Conservation (phyloP, 1,140 invertebrate genomes). For the Danaus plexippus region DNA sequence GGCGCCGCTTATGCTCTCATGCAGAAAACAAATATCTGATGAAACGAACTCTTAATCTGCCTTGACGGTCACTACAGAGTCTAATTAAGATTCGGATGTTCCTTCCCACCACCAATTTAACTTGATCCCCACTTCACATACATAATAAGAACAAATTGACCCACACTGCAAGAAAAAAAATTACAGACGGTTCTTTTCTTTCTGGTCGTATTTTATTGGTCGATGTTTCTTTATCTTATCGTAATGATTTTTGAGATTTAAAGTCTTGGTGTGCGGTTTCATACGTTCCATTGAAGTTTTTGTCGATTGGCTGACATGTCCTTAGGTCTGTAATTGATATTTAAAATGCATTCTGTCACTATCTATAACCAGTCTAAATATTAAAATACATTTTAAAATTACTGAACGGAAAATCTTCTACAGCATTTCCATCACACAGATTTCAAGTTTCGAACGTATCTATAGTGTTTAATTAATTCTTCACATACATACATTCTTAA, state of each 20-base stretch:
- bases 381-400: no score
- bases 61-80: conserved; percentile 54
- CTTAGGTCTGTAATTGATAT: conserved; percentile 24
- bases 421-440: no score
- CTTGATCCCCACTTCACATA: conserved; percentile 12
- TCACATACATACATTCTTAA: no score
- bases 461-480: no score
- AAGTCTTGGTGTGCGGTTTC: conserved; percentile 61
- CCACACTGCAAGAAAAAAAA: conserved; percentile 2
- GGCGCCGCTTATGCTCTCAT: conserved; percentile 50
- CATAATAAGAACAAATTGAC: conserved; percentile 1
- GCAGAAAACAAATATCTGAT: conserved; percentile 61
- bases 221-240: conserved; percentile 54
- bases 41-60: conserved; percentile 59
- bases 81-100: conserved; percentile 58
- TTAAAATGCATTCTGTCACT: conserved; percentile 13
- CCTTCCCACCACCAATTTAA: conserved; percentile 27
- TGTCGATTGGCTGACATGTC: conserved; percentile 19
- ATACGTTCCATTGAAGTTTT: conserved; percentile 17
- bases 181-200: conserved; percentile 16
- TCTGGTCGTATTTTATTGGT: conserved; percentile 25
- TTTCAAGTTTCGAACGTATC: no score
- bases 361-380: background rate
- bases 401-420: no score
- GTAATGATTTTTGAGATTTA: conserved; percentile 58